Evolutionary conservation across 2,113 vertebrate species (phyloP).

Genomic region (Morone chrysops): DNA sequence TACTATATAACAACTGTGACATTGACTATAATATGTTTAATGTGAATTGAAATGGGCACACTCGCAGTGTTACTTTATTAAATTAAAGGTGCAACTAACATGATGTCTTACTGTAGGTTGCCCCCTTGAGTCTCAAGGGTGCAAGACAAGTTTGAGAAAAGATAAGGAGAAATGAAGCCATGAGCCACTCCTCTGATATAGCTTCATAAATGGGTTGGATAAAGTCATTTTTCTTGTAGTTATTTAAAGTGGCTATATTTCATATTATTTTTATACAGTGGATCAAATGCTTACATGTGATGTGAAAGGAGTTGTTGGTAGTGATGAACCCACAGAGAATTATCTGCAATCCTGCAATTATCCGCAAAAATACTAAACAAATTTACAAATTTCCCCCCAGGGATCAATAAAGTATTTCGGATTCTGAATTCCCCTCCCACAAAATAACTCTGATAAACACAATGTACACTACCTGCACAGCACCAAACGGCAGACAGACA

Average conservation of each 20-base stretch:
- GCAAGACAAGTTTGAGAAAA: background rate
- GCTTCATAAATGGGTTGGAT: background rate
- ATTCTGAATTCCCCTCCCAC: no score
- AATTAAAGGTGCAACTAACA: background rate
- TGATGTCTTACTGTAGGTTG: background rate
- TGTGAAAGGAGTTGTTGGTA: no score
- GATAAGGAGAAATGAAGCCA: background rate
- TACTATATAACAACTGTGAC: background rate
- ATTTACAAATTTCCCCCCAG: no score
- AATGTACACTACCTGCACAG: slow-evolving; percentile 1
- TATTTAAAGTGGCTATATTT: no score
- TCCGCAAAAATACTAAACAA: no score
- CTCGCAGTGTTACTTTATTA: background rate
- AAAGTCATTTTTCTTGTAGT: no score
- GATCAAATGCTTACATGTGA: no score
- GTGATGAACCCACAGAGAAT: no score
- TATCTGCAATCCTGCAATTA: no score
- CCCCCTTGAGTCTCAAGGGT: background rate
- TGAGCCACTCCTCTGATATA: background rate
- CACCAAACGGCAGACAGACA: background rate
- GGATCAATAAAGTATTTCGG: no score
- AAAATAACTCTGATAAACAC: no score
- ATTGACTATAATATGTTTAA: background rate
- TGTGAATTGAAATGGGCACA: background rate
- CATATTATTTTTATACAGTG: no score